These are phyloP conservation scores for Chorisops tibialis DNA, from an alignment of 2,888 invertebrate genomes.

Conservation along the genomic window DNA sequence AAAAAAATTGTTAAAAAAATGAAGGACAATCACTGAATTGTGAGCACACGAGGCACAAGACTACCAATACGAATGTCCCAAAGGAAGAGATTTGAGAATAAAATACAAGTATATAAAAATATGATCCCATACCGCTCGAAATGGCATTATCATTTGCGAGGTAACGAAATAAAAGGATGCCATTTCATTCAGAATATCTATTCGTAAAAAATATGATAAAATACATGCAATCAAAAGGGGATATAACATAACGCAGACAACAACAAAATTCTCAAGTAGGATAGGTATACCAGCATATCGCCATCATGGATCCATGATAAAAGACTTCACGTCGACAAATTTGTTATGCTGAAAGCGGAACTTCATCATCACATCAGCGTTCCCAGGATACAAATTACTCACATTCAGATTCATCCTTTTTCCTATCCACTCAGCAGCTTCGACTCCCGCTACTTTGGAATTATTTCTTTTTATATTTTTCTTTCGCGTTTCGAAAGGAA, in stretches of 20 bases:
- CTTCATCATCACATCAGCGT: slow-evolving; percentile 34
- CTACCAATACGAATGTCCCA: too few relatives aligned
- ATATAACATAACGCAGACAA: slow-evolving; percentile 16
- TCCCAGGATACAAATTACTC: slow-evolving; percentile 32
- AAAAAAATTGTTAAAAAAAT: too few relatives aligned
- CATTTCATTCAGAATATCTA: background rate
- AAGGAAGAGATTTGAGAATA: too few relatives aligned
- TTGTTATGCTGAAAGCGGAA: slow-evolving; percentile 34
- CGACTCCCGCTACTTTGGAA: background rate
- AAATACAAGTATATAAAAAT: background rate
- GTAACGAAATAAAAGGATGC: background rate
- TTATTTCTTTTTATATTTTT: background rate
- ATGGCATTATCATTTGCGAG: background rate
- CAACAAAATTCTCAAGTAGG: background rate
- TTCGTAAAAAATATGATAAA: slow-evolving; percentile 26
- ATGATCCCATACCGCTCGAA: background rate
- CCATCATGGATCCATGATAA: slow-evolving; percentile 26
- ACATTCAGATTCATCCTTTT: slow-evolving; percentile 21
- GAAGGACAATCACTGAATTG: too few relatives aligned
- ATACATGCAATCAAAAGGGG: slow-evolving; percentile 30
- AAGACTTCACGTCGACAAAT: slow-evolving; percentile 31
- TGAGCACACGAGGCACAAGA: too few relatives aligned
- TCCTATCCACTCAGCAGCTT: slow-evolving; percentile 7
- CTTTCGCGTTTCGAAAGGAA: background rate
- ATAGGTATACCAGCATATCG: background rate